A percentile compares a stretch with the other conserved stretches of the same genome.
Conservation (phyloP, 2,888 invertebrate genomes). For the Xanthostigma xanthostigma region DNA sequence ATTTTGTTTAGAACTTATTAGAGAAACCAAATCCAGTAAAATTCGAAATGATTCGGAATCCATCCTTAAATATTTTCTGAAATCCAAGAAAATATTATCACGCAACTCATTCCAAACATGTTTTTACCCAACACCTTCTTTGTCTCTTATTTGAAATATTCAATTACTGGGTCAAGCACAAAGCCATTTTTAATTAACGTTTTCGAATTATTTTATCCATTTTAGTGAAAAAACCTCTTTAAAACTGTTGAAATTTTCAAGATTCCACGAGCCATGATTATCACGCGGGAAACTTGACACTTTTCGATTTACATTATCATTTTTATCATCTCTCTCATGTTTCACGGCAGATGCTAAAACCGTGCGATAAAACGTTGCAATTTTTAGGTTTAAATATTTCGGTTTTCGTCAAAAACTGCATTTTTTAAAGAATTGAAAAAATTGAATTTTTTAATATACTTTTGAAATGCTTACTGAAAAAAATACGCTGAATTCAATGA, state of each 20-base stretch:
- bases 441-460: too few relatives aligned
- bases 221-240: conserved; percentile 2
- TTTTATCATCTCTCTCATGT: conserved; percentile 4
- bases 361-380: too few relatives aligned
- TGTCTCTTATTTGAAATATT: conserved; percentile 3
- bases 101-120: background rate
- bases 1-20: background rate
- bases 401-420: too few relatives aligned
- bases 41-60: too few relatives aligned
- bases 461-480: too few relatives aligned
- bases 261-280: conserved; percentile 4
- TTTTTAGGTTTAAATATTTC: too few relatives aligned
- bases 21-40: background rate
- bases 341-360: too few relatives aligned
- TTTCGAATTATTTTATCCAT: conserved; percentile 1
- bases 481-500: too few relatives aligned
- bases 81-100: background rate
- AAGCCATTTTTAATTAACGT: conserved; percentile 1
- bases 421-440: too few relatives aligned
- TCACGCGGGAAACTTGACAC: conserved; percentile 2
- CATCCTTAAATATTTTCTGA: background rate
- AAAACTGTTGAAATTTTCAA: conserved; percentile 5
- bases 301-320: conserved; percentile 3
- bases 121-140: conserved; percentile 4
- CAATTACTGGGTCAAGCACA: conserved; percentile 4